Evolutionary conservation across 2,888 invertebrate species (phyloP).

Genomic region (Cerastis leucographa): DNA sequence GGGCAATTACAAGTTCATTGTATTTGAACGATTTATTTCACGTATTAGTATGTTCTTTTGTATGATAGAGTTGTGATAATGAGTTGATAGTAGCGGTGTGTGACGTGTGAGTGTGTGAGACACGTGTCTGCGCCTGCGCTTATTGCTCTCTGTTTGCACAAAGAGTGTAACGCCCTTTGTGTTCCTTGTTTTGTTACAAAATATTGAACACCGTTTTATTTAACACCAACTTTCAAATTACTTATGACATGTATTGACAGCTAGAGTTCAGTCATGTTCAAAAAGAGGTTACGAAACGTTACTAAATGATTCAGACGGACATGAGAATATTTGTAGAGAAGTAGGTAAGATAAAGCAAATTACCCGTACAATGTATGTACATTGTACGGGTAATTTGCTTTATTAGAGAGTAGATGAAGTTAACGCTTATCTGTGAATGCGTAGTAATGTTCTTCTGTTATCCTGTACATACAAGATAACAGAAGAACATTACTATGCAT

Average conservation of each 20-base stretch:
- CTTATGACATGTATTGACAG: constrained; percentile 85
- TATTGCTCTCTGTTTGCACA: constrained; percentile 82
- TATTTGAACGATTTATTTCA: constrained; percentile 62
- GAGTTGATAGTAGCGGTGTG: constrained; percentile 77
- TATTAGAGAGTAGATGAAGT: too few relatives aligned
- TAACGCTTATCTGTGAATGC: constrained; percentile 24
- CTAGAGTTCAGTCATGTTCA: constrained; percentile 76
- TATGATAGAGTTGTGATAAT: constrained; percentile 82
- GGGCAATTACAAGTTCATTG: constrained; percentile 57
- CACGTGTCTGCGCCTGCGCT: constrained; percentile 75
- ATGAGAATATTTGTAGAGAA: constrained; percentile 3
- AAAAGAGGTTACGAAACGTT: constrained; percentile 78
- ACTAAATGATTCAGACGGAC: constrained; percentile 59
- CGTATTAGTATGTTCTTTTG: constrained; percentile 70
- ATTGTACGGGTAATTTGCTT: too few relatives aligned
- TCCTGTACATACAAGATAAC: constrained; percentile 14
- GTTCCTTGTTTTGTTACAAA: constrained; percentile 90
- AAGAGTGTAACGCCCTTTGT: constrained; percentile 90
- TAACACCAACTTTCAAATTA: constrained; percentile 89
- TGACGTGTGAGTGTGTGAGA: constrained; percentile 59
- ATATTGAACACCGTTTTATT: constrained; percentile 91
- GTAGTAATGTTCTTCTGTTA: constrained; percentile 15
- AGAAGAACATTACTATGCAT: constrained; percentile 15
- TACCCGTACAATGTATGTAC: not conserved
- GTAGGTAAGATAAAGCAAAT: constrained; percentile 19